Evolutionary conservation across 2,888 invertebrate species (phyloP), one percentile per base, ranked within the genome.

Genomic region (Horisme vitalbata): DNA sequence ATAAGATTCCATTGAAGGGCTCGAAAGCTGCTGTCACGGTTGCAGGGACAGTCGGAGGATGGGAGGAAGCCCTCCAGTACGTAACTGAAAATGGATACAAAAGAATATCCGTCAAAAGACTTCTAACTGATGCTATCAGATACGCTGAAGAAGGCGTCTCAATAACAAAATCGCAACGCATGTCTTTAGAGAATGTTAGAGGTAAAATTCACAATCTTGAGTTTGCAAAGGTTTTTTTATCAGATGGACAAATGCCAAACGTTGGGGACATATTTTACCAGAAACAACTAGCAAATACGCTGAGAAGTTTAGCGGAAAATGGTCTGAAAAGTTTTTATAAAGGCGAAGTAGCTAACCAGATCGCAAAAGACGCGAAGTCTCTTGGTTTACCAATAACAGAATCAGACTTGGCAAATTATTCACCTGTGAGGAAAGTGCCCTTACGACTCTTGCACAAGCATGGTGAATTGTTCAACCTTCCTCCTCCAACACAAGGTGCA

Each of bases 401-500:
- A 61, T 57, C 69, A 50, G 88, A 88, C 71, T 67, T 88, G 39
- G 68, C 60, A 45, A 79, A 71, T 55, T 85, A 79, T 61, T 54
- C 62, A 18, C 58, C 87, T 13, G 60, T 78, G 35, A 74, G 83
- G 49, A 81, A 77, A 59, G 59, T 52, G 43, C 84, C 87, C 23
- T 57, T 88, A 55, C 63, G 70, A 52, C 60, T 85, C 45, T 37
- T 63, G 18, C 86, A 84, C 43, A 74, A 67, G 24, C 60, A 71
- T 28, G 86, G 84, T 0, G 79, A 82, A 38, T 30, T 88, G 39
- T 81, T 69, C 34, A 87, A 88, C 54, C 55, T 74, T 48, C 86
- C 87, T 18, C 85, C 88, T 21, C 88, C 88, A n/a, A 79, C 88
- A n/a, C 86, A 87, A 64, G 88, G 88, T 3, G 50, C 81, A 55